phyloP scores from a whole-genome alignment of 2,797 vertebrate species.

The Xiphophorus birchmanni region DNA sequence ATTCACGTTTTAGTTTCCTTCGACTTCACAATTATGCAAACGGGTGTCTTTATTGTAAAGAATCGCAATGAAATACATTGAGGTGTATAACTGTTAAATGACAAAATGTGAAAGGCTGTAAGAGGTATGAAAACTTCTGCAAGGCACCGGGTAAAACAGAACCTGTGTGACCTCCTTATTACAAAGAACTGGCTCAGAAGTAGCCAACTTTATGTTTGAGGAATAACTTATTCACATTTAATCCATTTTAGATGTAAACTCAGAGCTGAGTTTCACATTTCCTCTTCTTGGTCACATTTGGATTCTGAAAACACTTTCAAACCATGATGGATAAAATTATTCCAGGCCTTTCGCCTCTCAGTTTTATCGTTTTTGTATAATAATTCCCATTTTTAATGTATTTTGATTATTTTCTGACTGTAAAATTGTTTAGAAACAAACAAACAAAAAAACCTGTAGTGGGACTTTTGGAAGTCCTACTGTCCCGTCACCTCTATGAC shows the following conservation, averaged over 20 bases:
- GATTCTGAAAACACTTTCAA: slow-evolving; percentile 8
- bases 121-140: not conserved
- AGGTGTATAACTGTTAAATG: not conserved
- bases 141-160: not conserved
- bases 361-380: not conserved
- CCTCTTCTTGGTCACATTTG: not conserved
- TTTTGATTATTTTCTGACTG: not conserved
- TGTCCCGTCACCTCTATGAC: slow-evolving; percentile 98
- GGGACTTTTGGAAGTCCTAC: slow-evolving; percentile 67
- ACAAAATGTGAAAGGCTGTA: not conserved
- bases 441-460: not conserved
- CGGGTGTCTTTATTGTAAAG: not conserved
- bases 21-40: not conserved
- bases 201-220: slow-evolving; percentile 5
- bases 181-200: not conserved
- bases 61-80: not conserved
- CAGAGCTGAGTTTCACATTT: not conserved
- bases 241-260: not conserved
- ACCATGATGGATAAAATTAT: slow-evolving; percentile 6
- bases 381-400: slow-evolving; percentile 53
- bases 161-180: slow-evolving; percentile 6
- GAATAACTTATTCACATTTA: slow-evolving; percentile 15
- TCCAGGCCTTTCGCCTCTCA: not conserved
- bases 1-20: not conserved
- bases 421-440: slow-evolving; percentile 1